Conservation (phyloP, 1,140 invertebrate species). For the Hylaeus anthracinus region DNA sequence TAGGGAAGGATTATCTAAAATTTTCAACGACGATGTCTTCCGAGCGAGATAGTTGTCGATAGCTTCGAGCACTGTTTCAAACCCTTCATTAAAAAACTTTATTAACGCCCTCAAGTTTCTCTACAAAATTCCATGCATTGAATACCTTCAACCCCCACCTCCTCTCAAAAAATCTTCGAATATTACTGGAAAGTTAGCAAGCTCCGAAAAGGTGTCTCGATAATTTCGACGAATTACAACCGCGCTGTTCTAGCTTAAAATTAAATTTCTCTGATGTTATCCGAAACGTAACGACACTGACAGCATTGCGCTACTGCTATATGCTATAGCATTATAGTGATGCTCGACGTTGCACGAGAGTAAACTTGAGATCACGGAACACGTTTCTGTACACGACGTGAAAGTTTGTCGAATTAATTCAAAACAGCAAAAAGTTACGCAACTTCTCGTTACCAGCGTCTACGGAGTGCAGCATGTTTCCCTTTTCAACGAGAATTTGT, state of each 20-base stretch:
- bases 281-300: background rate
- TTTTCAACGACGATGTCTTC: background rate
- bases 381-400: too few relatives aligned
- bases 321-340: background rate
- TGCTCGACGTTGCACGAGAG: background rate
- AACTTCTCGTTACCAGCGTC: too few relatives aligned
- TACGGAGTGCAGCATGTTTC: too few relatives aligned
- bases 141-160: background rate
- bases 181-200: background rate
- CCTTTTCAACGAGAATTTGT: background rate
- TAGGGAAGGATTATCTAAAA: background rate
- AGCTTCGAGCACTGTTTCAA: background rate
- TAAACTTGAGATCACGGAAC: background rate
- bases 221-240: background rate
- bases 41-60: background rate
- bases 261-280: constrained; percentile 18
- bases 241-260: background rate
- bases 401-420: background rate
- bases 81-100: background rate
- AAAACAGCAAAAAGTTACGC: background rate
- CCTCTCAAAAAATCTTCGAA: background rate
- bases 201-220: constrained; percentile 7
- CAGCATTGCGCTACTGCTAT: background rate
- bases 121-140: background rate
- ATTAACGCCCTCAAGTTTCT: background rate